Base-by-base conservation (phyloP, 1,140 invertebrate genomes). In the Drosophila insularis region DNA sequence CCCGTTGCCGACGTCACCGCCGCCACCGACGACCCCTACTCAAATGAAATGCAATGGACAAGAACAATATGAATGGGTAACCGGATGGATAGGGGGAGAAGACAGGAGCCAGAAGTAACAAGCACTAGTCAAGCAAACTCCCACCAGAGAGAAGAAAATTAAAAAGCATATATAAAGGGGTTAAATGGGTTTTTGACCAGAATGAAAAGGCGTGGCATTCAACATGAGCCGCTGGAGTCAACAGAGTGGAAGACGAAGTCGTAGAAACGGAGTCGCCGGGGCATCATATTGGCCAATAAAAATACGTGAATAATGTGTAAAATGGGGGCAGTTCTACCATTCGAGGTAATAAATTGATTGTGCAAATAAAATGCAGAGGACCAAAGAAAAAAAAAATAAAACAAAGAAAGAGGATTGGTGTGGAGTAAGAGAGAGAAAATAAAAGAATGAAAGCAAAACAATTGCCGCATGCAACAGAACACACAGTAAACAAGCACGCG, bases 141-240 rank as follows among this genome's bases (percentile, higher is more conserved):
- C 58, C 56, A 17, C 31, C 69, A 35, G 54, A 46, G 56, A 67
- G 56, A 78, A 69, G 80, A 76, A 87, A 89, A 87, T 87, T 82
- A 89, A 87, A 87, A 80, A 67, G 64, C 75, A 76, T 81, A 77
- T 68, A 87, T 74, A 86, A 82, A 87, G 79, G 82, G 82, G 82
- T 86, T 86, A 86, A 86, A 82, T 82, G 82, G 75, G 61, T 86
- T 81, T 81, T 50, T 50, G 17, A 50, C 43, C 43, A 50, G 43
- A 86, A 54, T 65, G 68, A 40, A 73, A 35, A 13, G 54, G 37
- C 7, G 56, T 21, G 11, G 46, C 27, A 54, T 11, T 43, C 2
- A 17, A n/a, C 35, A 37, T 35, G 35, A 37, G 32, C 32, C 32
- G 8, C 32, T 11, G 32, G 10, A 35, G 32, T 35, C 32, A 35